A percentile compares a stretch with the other conserved stretches of the same genome.
These are phyloP conservation scores for Vombatus ursinus DNA, from an alignment of 2,113 vertebrate species.

Conservation along the genomic window DNA sequence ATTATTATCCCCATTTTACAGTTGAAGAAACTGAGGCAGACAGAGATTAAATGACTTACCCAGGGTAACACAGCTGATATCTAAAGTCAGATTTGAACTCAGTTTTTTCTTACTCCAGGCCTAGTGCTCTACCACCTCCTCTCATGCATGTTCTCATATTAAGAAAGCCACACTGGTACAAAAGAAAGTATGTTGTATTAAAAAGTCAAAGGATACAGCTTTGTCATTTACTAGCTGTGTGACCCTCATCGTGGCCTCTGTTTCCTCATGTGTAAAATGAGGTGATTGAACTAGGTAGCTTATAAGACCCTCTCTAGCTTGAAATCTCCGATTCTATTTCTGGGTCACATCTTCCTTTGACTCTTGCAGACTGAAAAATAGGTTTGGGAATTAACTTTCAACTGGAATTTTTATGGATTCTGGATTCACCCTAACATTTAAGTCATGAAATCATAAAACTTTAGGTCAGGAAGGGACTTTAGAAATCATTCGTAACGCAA, in stretches of 20 bases:
- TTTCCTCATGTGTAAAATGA: not conserved
- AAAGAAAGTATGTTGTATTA: not conserved
- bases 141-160: not conserved
- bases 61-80: not conserved
- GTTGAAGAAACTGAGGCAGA: not conserved
- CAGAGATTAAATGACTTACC: not conserved
- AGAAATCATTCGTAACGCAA: not conserved
- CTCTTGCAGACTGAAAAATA: not conserved
- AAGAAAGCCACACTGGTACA: not conserved
- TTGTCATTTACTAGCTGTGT: not conserved
- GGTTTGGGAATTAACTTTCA: slow-evolving; percentile 12
- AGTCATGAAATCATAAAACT: not conserved
- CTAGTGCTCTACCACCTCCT: not conserved
- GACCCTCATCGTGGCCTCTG: not conserved
- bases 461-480: not conserved
- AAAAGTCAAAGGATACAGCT: not conserved
- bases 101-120: not conserved
- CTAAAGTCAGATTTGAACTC: not conserved
- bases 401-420: slow-evolving; percentile 29
- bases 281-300: not conserved
- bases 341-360: not conserved
- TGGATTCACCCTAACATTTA: not conserved
- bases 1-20: not conserved
- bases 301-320: not conserved
- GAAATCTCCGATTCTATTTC: not conserved